phyloP scores from a whole-genome alignment of 2,797 vertebrate species.

The Molothrus ater region DNA sequence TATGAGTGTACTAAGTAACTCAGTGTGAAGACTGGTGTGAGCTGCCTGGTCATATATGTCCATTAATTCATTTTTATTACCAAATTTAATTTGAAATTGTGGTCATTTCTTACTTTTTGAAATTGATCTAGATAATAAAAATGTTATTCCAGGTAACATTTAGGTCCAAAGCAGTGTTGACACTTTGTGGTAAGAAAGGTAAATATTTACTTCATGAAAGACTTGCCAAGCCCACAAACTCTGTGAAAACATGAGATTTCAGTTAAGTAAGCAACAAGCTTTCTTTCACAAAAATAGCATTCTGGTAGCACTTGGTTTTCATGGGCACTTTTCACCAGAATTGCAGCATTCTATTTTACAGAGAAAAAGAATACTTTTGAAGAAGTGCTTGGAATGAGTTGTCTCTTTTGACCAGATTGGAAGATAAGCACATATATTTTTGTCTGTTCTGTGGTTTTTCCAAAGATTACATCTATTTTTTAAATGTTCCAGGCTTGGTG shows the following conservation, averaged over 20 bases:
- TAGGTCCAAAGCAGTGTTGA: background rate
- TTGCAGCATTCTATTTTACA: background rate
- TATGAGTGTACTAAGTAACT: background rate
- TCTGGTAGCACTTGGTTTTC: background rate
- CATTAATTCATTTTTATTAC: background rate
- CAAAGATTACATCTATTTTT: background rate
- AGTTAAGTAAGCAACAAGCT: background rate
- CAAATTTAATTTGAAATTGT: background rate
- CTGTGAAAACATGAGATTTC: conserved; percentile 12
- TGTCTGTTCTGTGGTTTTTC: background rate
- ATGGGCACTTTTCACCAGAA: background rate
- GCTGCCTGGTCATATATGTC: background rate
- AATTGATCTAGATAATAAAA: background rate
- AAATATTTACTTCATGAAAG: conserved; percentile 18
- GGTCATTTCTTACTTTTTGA: background rate
- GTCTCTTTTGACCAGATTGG: background rate
- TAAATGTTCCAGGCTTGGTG: background rate
- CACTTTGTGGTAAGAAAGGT: background rate
- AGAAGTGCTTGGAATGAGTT: background rate
- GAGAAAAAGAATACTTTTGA: background rate
- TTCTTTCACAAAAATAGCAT: conserved; percentile 23
- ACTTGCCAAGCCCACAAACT: background rate
- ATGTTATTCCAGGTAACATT: background rate
- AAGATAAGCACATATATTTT: background rate
- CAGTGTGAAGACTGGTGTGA: background rate